Conservation (phyloP, 2,888 invertebrate genomes). For the Periphyllus acericola region DNA sequence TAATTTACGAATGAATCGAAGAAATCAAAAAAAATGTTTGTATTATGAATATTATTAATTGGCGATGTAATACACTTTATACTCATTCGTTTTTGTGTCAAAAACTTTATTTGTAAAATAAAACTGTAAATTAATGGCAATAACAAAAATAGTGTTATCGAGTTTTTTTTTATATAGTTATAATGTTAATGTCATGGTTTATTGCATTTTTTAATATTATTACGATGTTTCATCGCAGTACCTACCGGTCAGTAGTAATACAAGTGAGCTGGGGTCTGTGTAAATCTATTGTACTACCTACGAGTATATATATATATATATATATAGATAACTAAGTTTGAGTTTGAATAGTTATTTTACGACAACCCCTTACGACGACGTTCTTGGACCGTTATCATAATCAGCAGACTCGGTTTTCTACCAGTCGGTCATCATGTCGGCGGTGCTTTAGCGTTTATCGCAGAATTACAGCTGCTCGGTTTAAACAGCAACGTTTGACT, state of each 20-base stretch:
- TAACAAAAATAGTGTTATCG: too few relatives aligned
- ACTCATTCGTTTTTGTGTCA: too few relatives aligned
- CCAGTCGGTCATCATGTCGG: background rate
- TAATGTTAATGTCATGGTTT: too few relatives aligned
- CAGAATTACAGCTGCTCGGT: slow-evolving; percentile 1
- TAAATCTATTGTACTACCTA: slow-evolving; percentile 1
- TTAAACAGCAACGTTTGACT: slow-evolving; percentile 26
- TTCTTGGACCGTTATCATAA: slow-evolving; percentile 48
- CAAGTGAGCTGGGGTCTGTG: background rate
- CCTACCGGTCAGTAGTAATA: background rate
- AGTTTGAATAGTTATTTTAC: slow-evolving; percentile 54
- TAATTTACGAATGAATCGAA: too few relatives aligned
- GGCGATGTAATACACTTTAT: too few relatives aligned
- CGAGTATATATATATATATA: background rate
- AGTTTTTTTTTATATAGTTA: too few relatives aligned
- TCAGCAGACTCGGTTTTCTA: slow-evolving; percentile 7
- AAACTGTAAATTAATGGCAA: too few relatives aligned
- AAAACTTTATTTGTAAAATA: too few relatives aligned
- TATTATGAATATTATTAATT: too few relatives aligned
- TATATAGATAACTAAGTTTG: background rate
- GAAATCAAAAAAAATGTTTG: too few relatives aligned
- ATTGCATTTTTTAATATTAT: too few relatives aligned
- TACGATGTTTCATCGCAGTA: too few relatives aligned
- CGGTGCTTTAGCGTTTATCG: slow-evolving; percentile 27
- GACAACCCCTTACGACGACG: slow-evolving; percentile 21